These are phyloP conservation scores for Grantiella picta DNA, from an alignment of 2,113 vertebrate species.

Conservation along the genomic window DNA sequence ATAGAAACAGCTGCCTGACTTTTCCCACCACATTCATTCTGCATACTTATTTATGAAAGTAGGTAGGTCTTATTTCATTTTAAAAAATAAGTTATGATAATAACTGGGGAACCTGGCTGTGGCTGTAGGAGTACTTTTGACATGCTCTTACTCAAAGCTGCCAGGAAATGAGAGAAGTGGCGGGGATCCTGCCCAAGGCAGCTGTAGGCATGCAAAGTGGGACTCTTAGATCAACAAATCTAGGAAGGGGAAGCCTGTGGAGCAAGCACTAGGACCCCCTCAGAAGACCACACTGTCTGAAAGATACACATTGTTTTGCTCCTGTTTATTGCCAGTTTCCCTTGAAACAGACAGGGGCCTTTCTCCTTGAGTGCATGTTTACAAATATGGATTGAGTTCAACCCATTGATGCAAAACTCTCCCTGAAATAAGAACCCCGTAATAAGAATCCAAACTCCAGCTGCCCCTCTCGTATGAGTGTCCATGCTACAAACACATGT, in stretches of 20 bases:
- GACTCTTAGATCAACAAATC: neutral
- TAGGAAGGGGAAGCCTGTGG: neutral
- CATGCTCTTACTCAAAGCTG: neutral
- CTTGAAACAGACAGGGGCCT: neutral
- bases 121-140: neutral
- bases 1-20: neutral
- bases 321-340: neutral
- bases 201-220: rapidly evolving
- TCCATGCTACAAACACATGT: rapidly evolving
- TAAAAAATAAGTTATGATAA: neutral
- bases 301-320: rapidly evolving
- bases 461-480: too few relatives aligned
- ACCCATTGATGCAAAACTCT: neutral
- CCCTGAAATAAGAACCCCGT: neutral
- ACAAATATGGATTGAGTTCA: neutral
- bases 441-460: neutral
- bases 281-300: neutral
- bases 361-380: neutral
- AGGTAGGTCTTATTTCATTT: neutral
- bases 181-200: neutral
- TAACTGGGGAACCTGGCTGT: neutral
- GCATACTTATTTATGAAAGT: neutral
- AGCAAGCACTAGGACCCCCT: neutral
- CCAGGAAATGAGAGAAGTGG: neutral
- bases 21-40: neutral